Evolutionary conservation across 2,113 vertebrate species (phyloP).

Genomic region (Girardinichthys multiradiatus): DNA sequence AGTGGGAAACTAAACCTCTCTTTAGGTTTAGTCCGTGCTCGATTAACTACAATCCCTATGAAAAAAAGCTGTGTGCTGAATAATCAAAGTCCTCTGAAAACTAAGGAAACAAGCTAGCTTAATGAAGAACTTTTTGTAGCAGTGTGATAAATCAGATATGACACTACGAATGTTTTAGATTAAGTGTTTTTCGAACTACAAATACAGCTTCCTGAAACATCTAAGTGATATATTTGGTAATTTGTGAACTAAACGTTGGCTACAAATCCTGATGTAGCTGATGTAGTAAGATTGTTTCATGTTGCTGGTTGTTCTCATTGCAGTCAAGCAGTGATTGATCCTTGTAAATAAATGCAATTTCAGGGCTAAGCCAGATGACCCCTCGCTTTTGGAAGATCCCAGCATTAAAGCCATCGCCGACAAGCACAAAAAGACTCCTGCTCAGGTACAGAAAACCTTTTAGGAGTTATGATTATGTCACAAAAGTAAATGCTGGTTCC

Average conservation of each 20-base stretch:
- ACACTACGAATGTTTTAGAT: background rate
- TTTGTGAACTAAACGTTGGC: background rate
- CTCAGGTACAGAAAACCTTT: conserved; percentile 84
- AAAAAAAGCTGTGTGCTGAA: background rate
- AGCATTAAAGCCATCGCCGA: conserved; percentile 88
- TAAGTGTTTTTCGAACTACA: too few species aligned
- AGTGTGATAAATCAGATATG: background rate
- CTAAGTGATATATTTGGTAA: conserved; percentile 1
- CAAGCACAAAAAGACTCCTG: conserved; percentile 88
- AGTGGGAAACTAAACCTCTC: background rate
- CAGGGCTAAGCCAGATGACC: conserved; percentile 93
- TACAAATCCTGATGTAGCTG: too few species aligned
- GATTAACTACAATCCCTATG: background rate
- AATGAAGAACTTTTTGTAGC: background rate
- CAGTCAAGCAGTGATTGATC: background rate
- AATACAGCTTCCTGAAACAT: background rate
- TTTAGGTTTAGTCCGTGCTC: background rate
- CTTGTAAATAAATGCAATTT: background rate
- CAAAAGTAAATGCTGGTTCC: background rate
- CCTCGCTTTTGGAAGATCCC: conserved; percentile 88
- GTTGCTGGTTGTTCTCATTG: background rate
- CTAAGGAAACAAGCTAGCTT: background rate
- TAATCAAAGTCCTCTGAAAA: background rate
- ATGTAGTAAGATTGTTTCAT: too few species aligned
- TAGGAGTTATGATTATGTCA: background rate